Conservation (phyloP, 2,888 invertebrate species). For the Melolontha melolontha region DNA sequence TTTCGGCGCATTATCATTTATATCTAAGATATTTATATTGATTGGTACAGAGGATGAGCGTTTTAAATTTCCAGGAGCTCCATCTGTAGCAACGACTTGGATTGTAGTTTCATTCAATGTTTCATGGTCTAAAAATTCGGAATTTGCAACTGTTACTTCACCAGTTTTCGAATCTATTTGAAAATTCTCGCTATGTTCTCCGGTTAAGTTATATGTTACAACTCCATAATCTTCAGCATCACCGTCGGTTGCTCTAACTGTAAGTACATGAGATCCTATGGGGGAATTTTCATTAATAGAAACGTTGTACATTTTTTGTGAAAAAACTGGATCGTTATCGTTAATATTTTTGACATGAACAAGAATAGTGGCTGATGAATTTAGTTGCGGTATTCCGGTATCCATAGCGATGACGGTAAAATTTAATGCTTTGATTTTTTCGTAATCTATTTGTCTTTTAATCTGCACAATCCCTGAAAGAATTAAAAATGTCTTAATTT, state of each 20-base stretch:
- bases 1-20: constrained; percentile 90
- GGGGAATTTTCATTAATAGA: constrained; percentile 82
- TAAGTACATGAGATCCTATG: constrained; percentile 77
- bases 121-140: constrained; percentile 84
- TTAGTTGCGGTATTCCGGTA: constrained; percentile 86
- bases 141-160: constrained; percentile 79
- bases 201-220: constrained; percentile 81
- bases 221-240: constrained; percentile 85
- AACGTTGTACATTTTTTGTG: constrained; percentile 75
- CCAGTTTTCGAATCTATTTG: constrained; percentile 79
- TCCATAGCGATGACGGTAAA: constrained; percentile 88
- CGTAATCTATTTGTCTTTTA: constrained; percentile 85
- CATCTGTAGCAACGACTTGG: constrained; percentile 85
- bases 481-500: constrained; percentile 6
- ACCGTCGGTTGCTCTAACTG: constrained; percentile 80
- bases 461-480: constrained; percentile 79
- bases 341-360: constrained; percentile 87
- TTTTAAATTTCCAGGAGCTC: constrained; percentile 77
- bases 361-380: constrained; percentile 80
- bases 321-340: constrained; percentile 87
- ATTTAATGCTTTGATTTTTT: constrained; percentile 78
- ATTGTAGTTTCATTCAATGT: constrained; percentile 76
- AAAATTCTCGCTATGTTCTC: constrained; percentile 81
- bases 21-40: constrained; percentile 81
- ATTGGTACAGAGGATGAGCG: constrained; percentile 83